Evolutionary conservation across 2,113 vertebrate genomes (phyloP).

Genomic region (Gorsachius goisagi): DNA sequence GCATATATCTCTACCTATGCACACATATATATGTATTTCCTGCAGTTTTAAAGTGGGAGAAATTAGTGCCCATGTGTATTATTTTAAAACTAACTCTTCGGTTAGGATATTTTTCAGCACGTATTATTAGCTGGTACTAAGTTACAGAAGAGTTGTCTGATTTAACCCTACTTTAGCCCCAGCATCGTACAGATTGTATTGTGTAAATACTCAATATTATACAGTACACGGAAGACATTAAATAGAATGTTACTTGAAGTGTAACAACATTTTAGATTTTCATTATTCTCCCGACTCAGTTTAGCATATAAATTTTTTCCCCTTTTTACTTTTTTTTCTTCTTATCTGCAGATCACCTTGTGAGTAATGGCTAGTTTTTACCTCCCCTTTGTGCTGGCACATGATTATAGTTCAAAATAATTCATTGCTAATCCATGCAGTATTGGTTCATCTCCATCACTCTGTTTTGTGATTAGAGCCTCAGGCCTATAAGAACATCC

Average conservation of each 20-base stretch:
- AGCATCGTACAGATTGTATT: conserved; percentile 49
- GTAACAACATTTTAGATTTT: conserved; percentile 70
- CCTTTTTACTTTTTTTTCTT: neutral
- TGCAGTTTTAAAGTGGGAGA: neutral
- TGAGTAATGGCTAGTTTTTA: conserved; percentile 77
- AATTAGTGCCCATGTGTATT: neutral
- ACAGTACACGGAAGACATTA: conserved; percentile 52
- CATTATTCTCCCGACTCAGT: conserved; percentile 66
- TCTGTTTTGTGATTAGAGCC: conserved; percentile 77
- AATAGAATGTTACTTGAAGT: conserved; percentile 69
- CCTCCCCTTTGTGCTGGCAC: conserved; percentile 70
- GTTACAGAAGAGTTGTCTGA: conserved; percentile 44
- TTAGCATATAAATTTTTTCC: conserved; percentile 66
- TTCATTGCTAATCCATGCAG: conserved; percentile 81
- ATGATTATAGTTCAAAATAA: conserved; percentile 78
- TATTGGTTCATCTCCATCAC: conserved; percentile 77
- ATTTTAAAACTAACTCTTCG: conserved; percentile 9
- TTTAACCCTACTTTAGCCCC: conserved; percentile 58
- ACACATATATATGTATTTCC: neutral
- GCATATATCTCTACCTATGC: neutral
- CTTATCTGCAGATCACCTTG: conserved; percentile 72
- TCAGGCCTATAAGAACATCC: conserved; percentile 60
- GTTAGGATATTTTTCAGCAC: neutral
- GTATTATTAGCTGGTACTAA: neutral
- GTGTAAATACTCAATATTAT: conserved; percentile 50